A percentile compares a stretch with the other conserved stretches of the same genome.
Evolutionary conservation across 2,888 invertebrate genomes (phyloP).

Genomic region (Abrostola tripartita): DNA sequence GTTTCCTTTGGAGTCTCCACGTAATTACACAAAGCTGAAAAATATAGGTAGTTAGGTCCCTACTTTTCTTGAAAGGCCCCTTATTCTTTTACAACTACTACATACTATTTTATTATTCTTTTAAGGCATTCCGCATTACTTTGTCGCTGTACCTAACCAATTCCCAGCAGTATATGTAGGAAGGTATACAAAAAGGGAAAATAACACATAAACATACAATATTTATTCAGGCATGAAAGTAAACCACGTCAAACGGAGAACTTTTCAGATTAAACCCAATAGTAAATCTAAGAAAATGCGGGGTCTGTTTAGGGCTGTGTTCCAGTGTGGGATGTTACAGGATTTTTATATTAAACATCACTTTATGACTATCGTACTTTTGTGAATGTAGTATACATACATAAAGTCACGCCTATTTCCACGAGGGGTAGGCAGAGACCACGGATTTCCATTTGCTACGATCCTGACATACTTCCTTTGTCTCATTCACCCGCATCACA

Average conservation of each 20-base stretch:
- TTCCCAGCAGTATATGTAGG: neutral
- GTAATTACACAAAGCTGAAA: too few relatives aligned
- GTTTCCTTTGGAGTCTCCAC: too few relatives aligned
- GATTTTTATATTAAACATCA: neutral
- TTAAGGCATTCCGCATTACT: neutral
- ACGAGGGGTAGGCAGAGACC: too few relatives aligned
- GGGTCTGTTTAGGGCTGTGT: slow-evolving; percentile 28
- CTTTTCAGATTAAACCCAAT: slow-evolving; percentile 56
- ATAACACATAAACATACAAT: slow-evolving; percentile 53
- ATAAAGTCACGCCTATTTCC: too few relatives aligned
- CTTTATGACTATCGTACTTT: neutral
- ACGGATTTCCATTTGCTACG: too few relatives aligned
- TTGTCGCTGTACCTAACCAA: neutral
- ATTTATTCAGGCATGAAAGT: slow-evolving; percentile 58
- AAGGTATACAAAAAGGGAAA: slow-evolving; percentile 18
- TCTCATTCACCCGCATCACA: too few relatives aligned
- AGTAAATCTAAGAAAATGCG: slow-evolving; percentile 52
- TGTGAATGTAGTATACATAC: too few relatives aligned
- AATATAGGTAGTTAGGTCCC: too few relatives aligned
- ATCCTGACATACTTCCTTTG: too few relatives aligned
- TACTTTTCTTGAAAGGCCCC: too few relatives aligned
- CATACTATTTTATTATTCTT: neutral
- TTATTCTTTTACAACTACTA: neutral
- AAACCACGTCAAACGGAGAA: slow-evolving; percentile 52
- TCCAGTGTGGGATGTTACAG: slow-evolving; percentile 8